phyloP scores from a whole-genome alignment of 2,113 vertebrate genomes.

The Crotalus helleri region DNA sequence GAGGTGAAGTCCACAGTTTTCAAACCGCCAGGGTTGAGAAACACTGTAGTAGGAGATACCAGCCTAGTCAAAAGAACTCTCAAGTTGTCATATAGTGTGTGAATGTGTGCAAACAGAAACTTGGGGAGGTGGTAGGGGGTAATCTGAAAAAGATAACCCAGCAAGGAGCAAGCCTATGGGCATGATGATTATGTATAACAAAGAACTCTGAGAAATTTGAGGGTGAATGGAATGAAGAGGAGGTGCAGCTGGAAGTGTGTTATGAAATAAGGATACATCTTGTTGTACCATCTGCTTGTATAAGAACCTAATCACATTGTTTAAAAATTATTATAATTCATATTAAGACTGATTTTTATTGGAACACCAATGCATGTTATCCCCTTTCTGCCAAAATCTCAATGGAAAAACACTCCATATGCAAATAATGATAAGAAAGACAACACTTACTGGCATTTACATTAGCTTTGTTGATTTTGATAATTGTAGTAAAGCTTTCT shows the following conservation, averaged over 20 bases:
- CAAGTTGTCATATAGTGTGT: background rate
- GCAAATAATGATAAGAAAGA: background rate
- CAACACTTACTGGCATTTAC: background rate
- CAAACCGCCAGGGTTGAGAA: background rate
- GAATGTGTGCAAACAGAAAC: background rate
- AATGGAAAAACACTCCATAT: background rate
- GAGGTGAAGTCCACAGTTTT: background rate
- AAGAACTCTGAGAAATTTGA: background rate
- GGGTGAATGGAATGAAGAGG: background rate
- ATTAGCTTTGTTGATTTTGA: background rate
- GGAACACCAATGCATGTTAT: background rate
- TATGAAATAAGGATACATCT: background rate
- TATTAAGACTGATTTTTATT: background rate
- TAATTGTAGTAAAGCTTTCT: background rate
- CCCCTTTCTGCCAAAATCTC: background rate
- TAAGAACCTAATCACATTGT: background rate
- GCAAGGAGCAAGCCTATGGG: background rate
- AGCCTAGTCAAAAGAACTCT: background rate
- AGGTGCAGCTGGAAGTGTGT: background rate
- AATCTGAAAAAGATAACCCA: background rate
- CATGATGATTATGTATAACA: background rate
- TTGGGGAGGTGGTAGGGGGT: background rate
- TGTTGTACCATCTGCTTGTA: background rate
- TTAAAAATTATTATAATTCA: background rate
- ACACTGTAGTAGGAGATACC: background rate